Evolutionary conservation across 2,888 invertebrate species (phyloP).

Genomic region (Keiferia lycopersicella): DNA sequence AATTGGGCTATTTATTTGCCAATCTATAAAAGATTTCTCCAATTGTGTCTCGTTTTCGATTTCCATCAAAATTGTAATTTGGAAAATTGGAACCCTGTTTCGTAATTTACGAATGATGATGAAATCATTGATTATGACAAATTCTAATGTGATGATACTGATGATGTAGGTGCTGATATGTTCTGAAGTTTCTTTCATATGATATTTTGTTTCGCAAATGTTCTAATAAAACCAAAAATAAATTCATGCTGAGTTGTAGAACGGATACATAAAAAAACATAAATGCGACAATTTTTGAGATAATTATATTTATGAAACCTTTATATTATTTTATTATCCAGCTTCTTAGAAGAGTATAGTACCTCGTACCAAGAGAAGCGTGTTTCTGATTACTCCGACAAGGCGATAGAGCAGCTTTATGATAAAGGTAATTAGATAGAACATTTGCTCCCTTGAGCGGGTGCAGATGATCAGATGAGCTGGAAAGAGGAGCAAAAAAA

Average conservation of each 20-base stretch:
- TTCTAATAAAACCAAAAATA: too few species aligned
- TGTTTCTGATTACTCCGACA: conserved; percentile 65
- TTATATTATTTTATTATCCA: too few species aligned
- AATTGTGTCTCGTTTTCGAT: conserved; percentile 3
- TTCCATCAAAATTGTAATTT: conserved; percentile 7
- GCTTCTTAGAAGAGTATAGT: background rate
- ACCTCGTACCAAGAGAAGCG: conserved; percentile 36
- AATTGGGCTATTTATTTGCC: conserved; percentile 4
- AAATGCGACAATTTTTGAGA: too few species aligned
- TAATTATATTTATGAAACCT: too few species aligned
- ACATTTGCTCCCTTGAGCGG: conserved; percentile 75
- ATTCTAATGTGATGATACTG: background rate
- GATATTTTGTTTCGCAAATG: too few species aligned
- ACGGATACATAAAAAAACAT: too few species aligned
- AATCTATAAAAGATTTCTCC: background rate
- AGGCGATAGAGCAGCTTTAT: conserved; percentile 74
- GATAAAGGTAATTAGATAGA: conserved; percentile 78
- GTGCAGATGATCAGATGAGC: conserved; percentile 71
- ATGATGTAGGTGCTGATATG: too few species aligned
- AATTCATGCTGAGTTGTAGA: too few species aligned
- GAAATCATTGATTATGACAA: conserved; percentile 4
- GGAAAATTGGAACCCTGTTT: background rate
- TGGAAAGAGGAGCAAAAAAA: conserved; percentile 35
- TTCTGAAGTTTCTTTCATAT: too few species aligned
- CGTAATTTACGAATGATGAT: background rate